Conservation (phyloP, 2,113 vertebrate genomes). For the Amphiprion ocellaris region DNA sequence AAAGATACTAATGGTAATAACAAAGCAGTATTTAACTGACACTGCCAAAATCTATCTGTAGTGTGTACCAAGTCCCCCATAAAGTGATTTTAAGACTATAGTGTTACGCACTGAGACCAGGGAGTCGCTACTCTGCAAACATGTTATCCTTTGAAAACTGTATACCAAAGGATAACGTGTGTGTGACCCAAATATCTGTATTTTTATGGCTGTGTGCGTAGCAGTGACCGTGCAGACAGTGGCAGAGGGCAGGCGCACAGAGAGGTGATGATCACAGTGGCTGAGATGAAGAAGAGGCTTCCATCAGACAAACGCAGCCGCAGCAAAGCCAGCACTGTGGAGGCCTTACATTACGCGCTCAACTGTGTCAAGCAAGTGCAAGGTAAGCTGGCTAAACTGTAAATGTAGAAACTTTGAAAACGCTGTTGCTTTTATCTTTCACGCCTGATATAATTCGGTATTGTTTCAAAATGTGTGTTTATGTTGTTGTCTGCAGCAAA, state of each 20-base stretch:
- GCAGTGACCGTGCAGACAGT: constrained; percentile 68
- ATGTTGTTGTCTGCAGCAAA: constrained; percentile 84
- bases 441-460: neutral
- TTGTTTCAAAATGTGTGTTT: constrained; percentile 22
- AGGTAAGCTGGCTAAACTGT: constrained; percentile 76
- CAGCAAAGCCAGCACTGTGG: constrained; percentile 88
- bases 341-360: constrained; percentile 90
- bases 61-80: no score
- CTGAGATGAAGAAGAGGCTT: constrained; percentile 91
- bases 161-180: neutral
- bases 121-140: no score
- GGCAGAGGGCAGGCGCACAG: constrained; percentile 80
- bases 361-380: constrained; percentile 90
- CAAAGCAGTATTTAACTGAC: no score
- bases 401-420: neutral
- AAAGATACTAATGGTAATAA: no score
- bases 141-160: neutral
- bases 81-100: no score
- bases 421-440: neutral
- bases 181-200: neutral
- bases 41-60: no score
- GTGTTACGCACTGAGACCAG: no score
- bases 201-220: constrained; percentile 29
- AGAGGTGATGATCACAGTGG: constrained; percentile 86
- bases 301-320: constrained; percentile 84